Evolutionary conservation across 1,140 invertebrate genomes (phyloP), one percentile per base, ranked within the genome.

Genomic region (Chironomus tepperi): DNA sequence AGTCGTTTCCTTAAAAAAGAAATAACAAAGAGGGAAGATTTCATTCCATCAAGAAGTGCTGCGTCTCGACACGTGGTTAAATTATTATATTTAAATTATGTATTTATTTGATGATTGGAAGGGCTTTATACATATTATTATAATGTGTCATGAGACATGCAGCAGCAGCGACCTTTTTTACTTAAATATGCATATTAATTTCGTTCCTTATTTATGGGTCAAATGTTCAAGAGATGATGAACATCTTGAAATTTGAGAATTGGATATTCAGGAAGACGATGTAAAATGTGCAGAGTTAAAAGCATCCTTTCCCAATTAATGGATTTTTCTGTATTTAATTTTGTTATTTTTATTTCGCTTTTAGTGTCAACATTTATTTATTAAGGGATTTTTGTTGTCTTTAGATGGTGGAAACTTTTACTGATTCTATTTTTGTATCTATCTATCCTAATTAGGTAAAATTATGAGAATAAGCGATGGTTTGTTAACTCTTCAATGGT

Each of bases 11-110:
- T 34, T n/a, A 34, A 34, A 34, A 34, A 34, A 10, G 7, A 12
- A n/a, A 1, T 10, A 1, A 2, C 1, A 57, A 70, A 70, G 18
- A 70, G 65, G 65, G 65, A 70, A 34, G 5, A 2, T 34, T 34
- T 34, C 24, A 34, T 34, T 5, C 5, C 24, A 34, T 34, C 24
- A 34, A 34, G 24, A 34, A 19, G 15, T 18, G 16, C 65, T 70
- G 16, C 16, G 65, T 57, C 9, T 18, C 65, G 65, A 70, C 65
- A 70, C 65, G 65, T 70, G 65, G 65, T 70, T 70, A 70, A 70
- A 70, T 70, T 70, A 70, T 70, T 70, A 70, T 70, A 70, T 70
- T 70, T 70, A 70, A 70, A 70, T 70, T 70, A 21, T 19, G 65
- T 70, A 70, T 70, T 70, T 70, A 70, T 70, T 18, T 70, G 65